Base-by-base conservation (phyloP, 2,113 vertebrate genomes). In the Potamarius usumacintae region DNA sequence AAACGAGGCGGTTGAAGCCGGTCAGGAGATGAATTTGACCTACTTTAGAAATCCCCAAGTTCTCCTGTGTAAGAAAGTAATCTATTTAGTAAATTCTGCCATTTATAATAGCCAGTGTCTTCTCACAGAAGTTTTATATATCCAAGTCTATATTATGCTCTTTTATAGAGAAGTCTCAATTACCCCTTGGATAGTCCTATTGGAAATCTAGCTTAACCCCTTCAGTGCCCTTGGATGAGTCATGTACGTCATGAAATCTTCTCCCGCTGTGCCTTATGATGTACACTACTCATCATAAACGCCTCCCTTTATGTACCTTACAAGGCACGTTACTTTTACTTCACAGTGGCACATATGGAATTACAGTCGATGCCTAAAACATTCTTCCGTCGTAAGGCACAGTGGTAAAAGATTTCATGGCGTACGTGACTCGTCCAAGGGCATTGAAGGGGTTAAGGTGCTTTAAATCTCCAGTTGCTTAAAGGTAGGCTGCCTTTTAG, bases 11-110 rank as follows among this genome's bases (percentile, higher is more conserved):
- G 84, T 10, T 88, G 85, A 86, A 82, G 82, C 58, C 50, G 48
- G 58, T 57, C 18, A 27, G 27, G 30, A 65, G 50, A 52, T 77
- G 48, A 12, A 17, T 88, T 57, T 90, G 87, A 86, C 87, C 85
- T 81, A 77, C 82, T 77, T 77, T 5, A 52, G 74, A 77, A 52
- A 52, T 57, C 82, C 27, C 57, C 53, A 18, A 18, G 15, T 79
- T 58, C 8, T 11, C 5, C 11, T 25, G 63, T 65, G 10, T n/a
- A n/a, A n/a, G n/a, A 65, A 65, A 15, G 4, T 14, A 30, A 72
- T 74, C 1, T 5, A 20, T 74, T 48, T 48, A 74, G 71, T 74
- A 22, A 18, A 20, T 52, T 25, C 20, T 50, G 20, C 2, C 22
- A 15, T 77, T 22, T 11, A 52, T 53, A 25, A 22, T 52, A n/a